A percentile compares a stretch with the other conserved stretches of the same genome.
Evolutionary conservation across 2,797 vertebrate genomes (phyloP).

Genomic region (Acanthopagrus latus): DNA sequence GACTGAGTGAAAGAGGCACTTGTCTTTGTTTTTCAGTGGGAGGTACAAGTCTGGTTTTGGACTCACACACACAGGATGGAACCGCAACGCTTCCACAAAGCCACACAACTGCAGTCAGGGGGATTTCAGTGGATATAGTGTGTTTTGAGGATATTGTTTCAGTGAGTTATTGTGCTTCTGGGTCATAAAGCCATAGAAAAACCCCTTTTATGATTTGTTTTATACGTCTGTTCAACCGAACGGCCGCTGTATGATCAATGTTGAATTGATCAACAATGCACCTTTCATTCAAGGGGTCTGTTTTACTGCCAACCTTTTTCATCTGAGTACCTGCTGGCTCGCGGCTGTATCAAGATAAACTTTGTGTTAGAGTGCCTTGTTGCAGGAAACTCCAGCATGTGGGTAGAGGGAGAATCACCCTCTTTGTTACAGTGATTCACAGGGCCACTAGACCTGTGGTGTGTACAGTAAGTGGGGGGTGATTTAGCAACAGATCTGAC

Average conservation of each 20-base stretch:
- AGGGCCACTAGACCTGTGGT: neutral
- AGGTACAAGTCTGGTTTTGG: conserved; percentile 42
- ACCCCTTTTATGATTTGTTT: conserved; percentile 27
- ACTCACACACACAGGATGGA: conserved; percentile 17
- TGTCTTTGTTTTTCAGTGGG: conserved; percentile 56
- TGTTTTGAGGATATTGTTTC: conserved; percentile 39
- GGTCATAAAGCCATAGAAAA: conserved; percentile 36
- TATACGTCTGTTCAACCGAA: conserved; percentile 8
- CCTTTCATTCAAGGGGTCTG: conserved; percentile 27
- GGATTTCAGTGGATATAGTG: conserved; percentile 33
- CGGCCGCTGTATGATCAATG: conserved; percentile 7
- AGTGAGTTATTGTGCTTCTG: conserved; percentile 16
- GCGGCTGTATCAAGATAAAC: conserved; percentile 25
- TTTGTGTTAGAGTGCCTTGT: conserved; percentile 5
- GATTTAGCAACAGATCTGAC: conserved; percentile 30
- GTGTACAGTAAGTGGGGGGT: conserved; percentile 16
- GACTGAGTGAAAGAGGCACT: conserved; percentile 43
- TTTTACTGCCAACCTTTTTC: conserved; percentile 22
- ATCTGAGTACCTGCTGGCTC: conserved; percentile 16
- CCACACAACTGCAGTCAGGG: conserved; percentile 30
- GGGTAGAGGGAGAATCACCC: conserved; percentile 26
- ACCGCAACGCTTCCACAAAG: conserved; percentile 26
- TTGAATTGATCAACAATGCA: conserved; percentile 36
- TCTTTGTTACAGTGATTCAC: conserved; percentile 16
- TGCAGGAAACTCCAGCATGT: conserved; percentile 18